phyloP scores from a whole-genome alignment of 2,113 vertebrate genomes.

The Maccullochella peelii region DNA sequence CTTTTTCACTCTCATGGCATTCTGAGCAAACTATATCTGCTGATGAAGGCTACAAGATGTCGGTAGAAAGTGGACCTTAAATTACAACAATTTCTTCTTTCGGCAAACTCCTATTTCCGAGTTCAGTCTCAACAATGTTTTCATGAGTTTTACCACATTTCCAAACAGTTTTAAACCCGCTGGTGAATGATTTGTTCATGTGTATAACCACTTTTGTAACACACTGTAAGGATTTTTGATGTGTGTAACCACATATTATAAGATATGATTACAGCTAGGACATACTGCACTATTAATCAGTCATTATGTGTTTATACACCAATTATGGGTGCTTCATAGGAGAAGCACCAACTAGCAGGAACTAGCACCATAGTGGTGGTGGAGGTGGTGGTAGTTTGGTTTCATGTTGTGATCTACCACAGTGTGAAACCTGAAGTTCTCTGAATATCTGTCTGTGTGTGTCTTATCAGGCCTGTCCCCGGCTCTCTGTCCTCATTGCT shows the following conservation, averaged over 20 bases:
- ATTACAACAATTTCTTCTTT: neutral
- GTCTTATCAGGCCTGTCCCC: conserved; percentile 91
- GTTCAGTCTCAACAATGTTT: neutral
- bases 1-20: neutral
- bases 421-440: conserved; percentile 4
- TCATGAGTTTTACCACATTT: neutral
- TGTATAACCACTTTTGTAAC: neutral
- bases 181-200: neutral
- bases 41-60: too few relatives aligned
- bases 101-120: neutral
- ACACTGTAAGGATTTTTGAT: neutral
- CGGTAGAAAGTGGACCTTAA: neutral
- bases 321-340: neutral
- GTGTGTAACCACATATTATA: neutral
- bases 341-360: too few relatives aligned
- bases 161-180: neutral
- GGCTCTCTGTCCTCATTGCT: conserved; percentile 98
- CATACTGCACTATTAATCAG: neutral
- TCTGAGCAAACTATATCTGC: neutral
- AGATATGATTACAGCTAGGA: neutral
- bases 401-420: neutral
- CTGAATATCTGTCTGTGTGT: conserved; percentile 32
- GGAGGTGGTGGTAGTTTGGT: too few relatives aligned
- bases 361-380: neutral
- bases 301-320: neutral